Evolutionary conservation across 2,888 invertebrate species (phyloP).

Genomic region (Oasisia sp.): DNA sequence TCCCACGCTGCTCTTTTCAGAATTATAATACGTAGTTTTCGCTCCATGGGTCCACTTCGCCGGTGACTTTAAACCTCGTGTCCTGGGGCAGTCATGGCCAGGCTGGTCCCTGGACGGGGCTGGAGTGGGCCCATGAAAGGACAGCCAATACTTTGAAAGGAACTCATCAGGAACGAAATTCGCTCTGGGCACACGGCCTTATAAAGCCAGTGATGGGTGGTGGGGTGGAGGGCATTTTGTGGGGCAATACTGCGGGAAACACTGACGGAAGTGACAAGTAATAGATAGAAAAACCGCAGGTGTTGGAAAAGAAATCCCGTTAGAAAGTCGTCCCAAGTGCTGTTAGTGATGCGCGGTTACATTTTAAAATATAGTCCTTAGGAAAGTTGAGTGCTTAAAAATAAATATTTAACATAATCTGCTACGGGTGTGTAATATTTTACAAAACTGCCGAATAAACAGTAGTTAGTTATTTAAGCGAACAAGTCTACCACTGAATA

Average conservation of each 20-base stretch:
- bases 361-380: not conserved
- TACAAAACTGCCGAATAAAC: not conserved
- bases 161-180: not conserved
- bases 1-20: constrained; percentile 5
- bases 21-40: constrained; percentile 17
- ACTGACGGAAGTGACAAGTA: not conserved
- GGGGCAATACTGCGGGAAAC: not conserved
- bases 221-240: not conserved
- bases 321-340: not conserved
- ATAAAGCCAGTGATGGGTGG: not conserved
- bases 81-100: not conserved
- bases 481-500: not conserved
- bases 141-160: not conserved
- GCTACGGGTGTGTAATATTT: not conserved
- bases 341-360: not conserved
- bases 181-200: not conserved
- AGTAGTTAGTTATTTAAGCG: not conserved
- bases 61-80: not conserved
- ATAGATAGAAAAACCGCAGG: not conserved
- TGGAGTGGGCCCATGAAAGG: too few relatives aligned
- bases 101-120: too few relatives aligned
- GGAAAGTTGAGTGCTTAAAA: not conserved
- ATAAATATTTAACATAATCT: not conserved
- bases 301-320: not conserved
- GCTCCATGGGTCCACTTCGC: constrained; percentile 9